phyloP scores from a whole-genome alignment of 2,797 vertebrate genomes.

The Semotilus atromaculatus region DNA sequence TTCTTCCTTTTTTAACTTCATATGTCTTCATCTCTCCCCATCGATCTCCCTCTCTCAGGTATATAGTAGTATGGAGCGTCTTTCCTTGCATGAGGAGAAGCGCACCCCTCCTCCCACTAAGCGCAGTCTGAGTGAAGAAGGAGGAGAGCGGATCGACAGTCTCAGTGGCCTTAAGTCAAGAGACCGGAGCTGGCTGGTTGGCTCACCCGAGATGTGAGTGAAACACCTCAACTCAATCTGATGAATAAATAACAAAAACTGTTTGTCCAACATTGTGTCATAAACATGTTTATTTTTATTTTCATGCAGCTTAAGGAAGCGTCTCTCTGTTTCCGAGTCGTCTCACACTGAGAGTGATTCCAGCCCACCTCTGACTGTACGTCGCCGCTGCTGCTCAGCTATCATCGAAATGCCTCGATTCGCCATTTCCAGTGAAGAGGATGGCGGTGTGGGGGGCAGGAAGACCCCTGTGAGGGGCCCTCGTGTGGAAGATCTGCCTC shows the following conservation, averaged over 20 bases:
- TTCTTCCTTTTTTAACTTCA: not conserved
- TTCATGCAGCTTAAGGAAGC: conserved; percentile 86
- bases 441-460: conserved; percentile 65
- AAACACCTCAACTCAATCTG: not conserved
- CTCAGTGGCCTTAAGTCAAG: conserved; percentile 85
- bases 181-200: conserved; percentile 91
- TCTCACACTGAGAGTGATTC: conserved; percentile 98
- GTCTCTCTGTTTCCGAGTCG: conserved; percentile 93
- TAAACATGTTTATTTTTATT: not conserved
- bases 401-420: conserved; percentile 92
- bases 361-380: conserved; percentile 90
- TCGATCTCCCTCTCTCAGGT: conserved; percentile 75
- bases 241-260: not conserved
- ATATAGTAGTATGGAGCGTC: conserved; percentile 96
- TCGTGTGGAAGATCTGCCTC: conserved; percentile 79
- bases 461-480: conserved; percentile 67
- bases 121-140: conserved; percentile 95
- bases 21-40: not conserved
- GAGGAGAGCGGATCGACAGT: conserved; percentile 86
- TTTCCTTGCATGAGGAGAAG: conserved; percentile 91
- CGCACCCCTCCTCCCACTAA: conserved; percentile 89
- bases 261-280: not conserved
- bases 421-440: conserved; percentile 88
- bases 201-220: conserved; percentile 96
- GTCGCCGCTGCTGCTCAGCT: conserved; percentile 91